phyloP scores from a whole-genome alignment of 2,113 vertebrate species.

The Perca schrenkii region DNA sequence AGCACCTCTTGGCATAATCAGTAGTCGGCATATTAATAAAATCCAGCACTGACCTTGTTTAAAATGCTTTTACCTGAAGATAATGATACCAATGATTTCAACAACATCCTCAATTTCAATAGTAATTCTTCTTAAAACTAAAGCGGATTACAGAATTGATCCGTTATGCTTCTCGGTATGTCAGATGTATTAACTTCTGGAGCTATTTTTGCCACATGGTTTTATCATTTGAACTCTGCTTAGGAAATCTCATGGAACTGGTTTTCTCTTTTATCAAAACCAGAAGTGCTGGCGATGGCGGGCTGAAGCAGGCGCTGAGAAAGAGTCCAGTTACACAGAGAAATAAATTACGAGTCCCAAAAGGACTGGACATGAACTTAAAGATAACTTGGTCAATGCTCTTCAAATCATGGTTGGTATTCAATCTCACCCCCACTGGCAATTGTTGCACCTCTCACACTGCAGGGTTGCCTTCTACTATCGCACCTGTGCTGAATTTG shows the following conservation, averaged over 20 bases:
- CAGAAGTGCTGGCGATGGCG: slow-evolving; percentile 56
- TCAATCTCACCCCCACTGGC: slow-evolving; percentile 66
- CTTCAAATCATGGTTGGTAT: slow-evolving; percentile 58
- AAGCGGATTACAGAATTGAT: slow-evolving; percentile 53
- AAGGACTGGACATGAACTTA: slow-evolving; percentile 58
- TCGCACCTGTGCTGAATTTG: slow-evolving; percentile 81
- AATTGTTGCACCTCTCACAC: slow-evolving; percentile 64
- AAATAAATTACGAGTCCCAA: slow-evolving; percentile 52
- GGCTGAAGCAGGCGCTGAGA: slow-evolving; percentile 43
- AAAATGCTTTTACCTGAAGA: slow-evolving; percentile 40
- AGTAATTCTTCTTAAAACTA: slow-evolving; percentile 36
- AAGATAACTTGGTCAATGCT: slow-evolving; percentile 68
- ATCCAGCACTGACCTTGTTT: slow-evolving; percentile 41
- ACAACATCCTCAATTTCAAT: slow-evolving; percentile 43
- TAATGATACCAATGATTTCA: slow-evolving; percentile 41
- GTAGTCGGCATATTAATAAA: slow-evolving; percentile 59
- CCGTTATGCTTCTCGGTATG: slow-evolving; percentile 39
- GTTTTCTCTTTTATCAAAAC: slow-evolving; percentile 71
- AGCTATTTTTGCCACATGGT: slow-evolving; percentile 63
- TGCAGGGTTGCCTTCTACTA: slow-evolving; percentile 54
- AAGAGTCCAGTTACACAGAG: slow-evolving; percentile 59
- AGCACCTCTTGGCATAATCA: slow-evolving; percentile 62
- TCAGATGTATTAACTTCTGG: slow-evolving; percentile 59
- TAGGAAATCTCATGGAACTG: slow-evolving; percentile 50
- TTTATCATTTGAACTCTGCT: slow-evolving; percentile 55